Evolutionary conservation across 2,113 vertebrate species (phyloP).

Genomic region (Bubo bubo): DNA sequence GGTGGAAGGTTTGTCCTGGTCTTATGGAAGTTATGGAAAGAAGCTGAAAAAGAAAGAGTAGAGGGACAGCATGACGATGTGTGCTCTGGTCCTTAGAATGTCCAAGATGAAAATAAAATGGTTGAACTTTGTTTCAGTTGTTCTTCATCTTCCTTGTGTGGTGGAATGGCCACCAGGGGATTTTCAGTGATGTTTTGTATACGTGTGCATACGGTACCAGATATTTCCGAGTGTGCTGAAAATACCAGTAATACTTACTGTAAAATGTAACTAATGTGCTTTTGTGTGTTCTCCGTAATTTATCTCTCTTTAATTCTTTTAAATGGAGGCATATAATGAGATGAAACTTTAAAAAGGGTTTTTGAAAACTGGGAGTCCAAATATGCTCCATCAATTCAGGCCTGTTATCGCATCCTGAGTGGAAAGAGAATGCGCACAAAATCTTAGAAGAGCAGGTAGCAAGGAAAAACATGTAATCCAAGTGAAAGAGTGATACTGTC

Average conservation of each 20-base stretch:
- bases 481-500: background rate
- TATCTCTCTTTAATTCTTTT: background rate
- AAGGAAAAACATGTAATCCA: background rate
- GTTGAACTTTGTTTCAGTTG: background rate
- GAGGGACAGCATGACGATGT: background rate
- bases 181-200: background rate
- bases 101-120: background rate
- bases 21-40: background rate
- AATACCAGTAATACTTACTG: background rate
- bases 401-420: background rate
- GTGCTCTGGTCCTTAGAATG: background rate
- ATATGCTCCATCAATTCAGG: background rate
- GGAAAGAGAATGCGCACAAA: background rate
- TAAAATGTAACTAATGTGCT: background rate
- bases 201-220: fast-evolving
- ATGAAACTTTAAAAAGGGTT: background rate
- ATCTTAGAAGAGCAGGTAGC: background rate
- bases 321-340: background rate
- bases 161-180: background rate
- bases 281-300: background rate
- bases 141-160: background rate
- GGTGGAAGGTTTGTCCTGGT: background rate
- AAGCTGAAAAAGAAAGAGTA: background rate
- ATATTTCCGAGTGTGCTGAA: background rate
- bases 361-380: background rate